Evolutionary conservation across 1,140 invertebrate species (phyloP), one percentile per base, ranked within the genome.

Genomic region (Lepidurus arcticus): DNA sequence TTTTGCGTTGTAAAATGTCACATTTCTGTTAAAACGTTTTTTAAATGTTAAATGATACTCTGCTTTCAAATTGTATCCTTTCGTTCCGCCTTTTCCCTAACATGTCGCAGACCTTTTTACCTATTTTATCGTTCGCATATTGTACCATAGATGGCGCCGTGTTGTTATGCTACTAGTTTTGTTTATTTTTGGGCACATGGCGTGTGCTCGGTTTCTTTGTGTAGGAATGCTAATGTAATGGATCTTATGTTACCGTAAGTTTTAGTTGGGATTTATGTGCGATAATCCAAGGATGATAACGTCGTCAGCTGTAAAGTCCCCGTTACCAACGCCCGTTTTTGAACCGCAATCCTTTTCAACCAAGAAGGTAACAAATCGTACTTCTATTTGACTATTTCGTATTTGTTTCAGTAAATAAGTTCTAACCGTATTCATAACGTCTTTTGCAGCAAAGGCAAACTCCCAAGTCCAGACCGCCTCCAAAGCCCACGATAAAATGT

Each of bases 171-270:
- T 13, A 9, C 3, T 65, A 7, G 2, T 21, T 65, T 65, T 65
- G 53, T 65, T 65, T 65, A 65, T 65, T 65, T 65, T 65, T 65
- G 53, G 53, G 53, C 53, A 65, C 53, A 65, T 65, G 53, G 53
- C 21, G 16, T 65, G 53, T 16, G 7, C 53, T 65, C 21, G 13
- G 53, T 7, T 21, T 21, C 21, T 65, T 65, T 65, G 9, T 65
- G 21, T 13, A 16, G 16, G 16, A n/a, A 65, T 8, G 21, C 21
- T 21, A 16, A 16, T 65, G 21, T 21, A 16, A 16, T 65, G 21
- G 16, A n/a, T 13, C 53, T n/a, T n/a, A 65, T 65, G 53, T 65
- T 21, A 13, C 13, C 5, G 16, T 65, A 21, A 65, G 21, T 65
- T 65, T 65, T 65, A 4, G 53, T 65, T 34, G 34, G 34, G 34